These are phyloP conservation scores for Pterocles gutturalis DNA, from an alignment of 2,113 vertebrate genomes.

Conservation along the genomic window DNA sequence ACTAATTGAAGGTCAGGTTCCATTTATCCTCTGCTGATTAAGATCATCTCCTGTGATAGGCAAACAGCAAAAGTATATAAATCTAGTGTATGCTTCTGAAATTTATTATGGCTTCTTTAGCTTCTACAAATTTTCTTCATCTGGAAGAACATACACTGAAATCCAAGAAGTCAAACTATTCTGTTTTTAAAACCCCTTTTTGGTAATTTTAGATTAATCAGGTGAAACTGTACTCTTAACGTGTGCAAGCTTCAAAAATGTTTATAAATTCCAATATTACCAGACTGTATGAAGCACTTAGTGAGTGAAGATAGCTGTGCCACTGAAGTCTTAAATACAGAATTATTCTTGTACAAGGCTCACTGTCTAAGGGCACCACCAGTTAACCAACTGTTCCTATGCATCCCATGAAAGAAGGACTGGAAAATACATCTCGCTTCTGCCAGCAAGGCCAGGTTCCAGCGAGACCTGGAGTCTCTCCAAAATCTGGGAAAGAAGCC, in stretches of 20 bases:
- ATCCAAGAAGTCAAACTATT: background rate
- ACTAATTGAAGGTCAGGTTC: background rate
- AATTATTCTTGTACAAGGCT: background rate
- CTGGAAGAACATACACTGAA: background rate
- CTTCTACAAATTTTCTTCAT: background rate
- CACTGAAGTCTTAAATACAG: background rate
- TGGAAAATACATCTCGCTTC: background rate
- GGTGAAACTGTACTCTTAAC: background rate
- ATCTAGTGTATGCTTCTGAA: background rate
- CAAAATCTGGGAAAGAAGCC: slow-evolving; percentile 6
- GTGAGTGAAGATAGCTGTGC: background rate
- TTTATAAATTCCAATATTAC: background rate
- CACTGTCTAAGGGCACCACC: background rate
- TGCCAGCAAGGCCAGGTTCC: background rate
- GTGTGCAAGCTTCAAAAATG: background rate
- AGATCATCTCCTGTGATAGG: background rate
- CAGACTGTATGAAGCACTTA: background rate
- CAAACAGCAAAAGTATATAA: background rate
- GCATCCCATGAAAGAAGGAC: background rate
- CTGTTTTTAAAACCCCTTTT: background rate
- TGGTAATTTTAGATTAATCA: background rate
- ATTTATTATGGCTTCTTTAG: background rate
- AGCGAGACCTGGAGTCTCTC: background rate
- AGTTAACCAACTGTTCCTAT: background rate
- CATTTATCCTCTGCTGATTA: slow-evolving; percentile 2